phyloP scores from a whole-genome alignment of 92 coral and sea anemone genomes.

The Scolanthus callimorphus region DNA sequence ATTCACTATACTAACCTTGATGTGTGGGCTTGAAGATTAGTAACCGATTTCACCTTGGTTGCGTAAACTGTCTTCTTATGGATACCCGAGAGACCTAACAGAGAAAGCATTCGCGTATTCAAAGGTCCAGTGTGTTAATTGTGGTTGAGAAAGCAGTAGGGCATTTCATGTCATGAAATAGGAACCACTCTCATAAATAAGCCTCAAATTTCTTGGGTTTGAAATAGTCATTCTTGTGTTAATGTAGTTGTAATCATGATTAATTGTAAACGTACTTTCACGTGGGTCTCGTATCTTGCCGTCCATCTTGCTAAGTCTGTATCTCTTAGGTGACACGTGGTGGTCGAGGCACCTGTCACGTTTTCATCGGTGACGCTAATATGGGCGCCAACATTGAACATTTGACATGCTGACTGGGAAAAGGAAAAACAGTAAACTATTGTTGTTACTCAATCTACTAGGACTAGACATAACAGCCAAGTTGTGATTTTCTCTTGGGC shows the following conservation, averaged over 20 bases:
- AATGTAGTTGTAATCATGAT: too few relatives aligned
- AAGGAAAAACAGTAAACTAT: too few relatives aligned
- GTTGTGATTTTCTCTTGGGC: too few relatives aligned
- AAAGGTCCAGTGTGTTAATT: too few relatives aligned
- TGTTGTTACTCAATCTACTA: background rate
- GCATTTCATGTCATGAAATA: too few relatives aligned
- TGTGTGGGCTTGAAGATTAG: slow-evolving; percentile 71
- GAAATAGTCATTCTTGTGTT: too few relatives aligned
- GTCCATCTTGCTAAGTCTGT: slow-evolving; percentile 46
- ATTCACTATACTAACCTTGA: too few relatives aligned
- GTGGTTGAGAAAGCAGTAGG: too few relatives aligned
- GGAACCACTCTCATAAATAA: too few relatives aligned
- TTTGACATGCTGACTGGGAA: slow-evolving; percentile 94
- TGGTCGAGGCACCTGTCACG: slow-evolving; percentile 64
- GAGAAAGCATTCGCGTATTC: too few relatives aligned
- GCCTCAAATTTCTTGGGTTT: too few relatives aligned
- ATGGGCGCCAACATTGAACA: slow-evolving; percentile 89
- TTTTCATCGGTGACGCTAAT: slow-evolving; percentile 64
- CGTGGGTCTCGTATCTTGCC: slow-evolving; percentile 40
- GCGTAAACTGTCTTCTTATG: slow-evolving; percentile 67
- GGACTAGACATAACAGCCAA: too few relatives aligned
- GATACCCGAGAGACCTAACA: slow-evolving; percentile 66
- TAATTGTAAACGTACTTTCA: slow-evolving; percentile 67
- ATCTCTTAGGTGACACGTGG: slow-evolving; percentile 88
- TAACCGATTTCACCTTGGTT: slow-evolving; percentile 63